Conservation (phyloP, 2,797 vertebrate genomes). For the Pipistrellus nathusii region DNA sequence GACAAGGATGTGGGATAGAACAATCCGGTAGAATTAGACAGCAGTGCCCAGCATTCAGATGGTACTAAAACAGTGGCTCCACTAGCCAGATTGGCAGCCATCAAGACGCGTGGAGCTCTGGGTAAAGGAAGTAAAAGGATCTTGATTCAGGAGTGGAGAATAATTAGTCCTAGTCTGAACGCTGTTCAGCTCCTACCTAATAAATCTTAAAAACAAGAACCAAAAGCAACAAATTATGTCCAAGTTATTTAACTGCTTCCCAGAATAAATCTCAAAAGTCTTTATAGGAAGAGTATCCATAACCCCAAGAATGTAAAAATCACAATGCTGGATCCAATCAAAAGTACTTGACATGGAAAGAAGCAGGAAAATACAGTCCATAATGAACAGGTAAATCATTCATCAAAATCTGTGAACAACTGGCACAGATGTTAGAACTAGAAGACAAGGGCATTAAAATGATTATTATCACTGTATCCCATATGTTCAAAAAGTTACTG, state of each 20-base stretch:
- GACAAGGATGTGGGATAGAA: background rate
- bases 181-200: background rate
- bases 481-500: constrained; percentile 1
- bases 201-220: background rate
- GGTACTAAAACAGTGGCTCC: background rate
- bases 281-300: background rate
- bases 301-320: background rate
- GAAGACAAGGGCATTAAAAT: background rate
- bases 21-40: background rate
- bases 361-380: constrained; percentile 3
- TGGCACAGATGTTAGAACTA: constrained; percentile 16
- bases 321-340: background rate
- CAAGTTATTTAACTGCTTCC: background rate
- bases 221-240: background rate
- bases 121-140: background rate
- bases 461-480: background rate
- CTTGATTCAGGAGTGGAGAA: background rate
- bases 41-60: background rate
- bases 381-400: background rate
- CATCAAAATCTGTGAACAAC: constrained; percentile 29
- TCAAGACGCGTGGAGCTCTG: background rate
- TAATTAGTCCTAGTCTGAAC: background rate
- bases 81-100: background rate
- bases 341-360: background rate
- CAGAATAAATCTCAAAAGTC: constrained; percentile 24